Evolutionary conservation across 2,888 invertebrate species (phyloP).

Genomic region (Thelaira solivaga): DNA sequence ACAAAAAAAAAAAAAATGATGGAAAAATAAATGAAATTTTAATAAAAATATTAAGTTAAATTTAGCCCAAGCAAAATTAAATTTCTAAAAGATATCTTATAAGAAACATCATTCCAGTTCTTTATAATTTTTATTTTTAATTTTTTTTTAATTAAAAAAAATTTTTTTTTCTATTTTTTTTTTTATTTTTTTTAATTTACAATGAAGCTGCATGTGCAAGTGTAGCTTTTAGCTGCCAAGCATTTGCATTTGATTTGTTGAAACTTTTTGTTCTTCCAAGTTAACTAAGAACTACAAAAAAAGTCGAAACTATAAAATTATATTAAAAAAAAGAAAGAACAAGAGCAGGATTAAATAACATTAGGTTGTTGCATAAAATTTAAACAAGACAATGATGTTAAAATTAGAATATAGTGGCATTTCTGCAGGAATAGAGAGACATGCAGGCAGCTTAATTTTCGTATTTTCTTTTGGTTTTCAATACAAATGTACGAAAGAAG

Average conservation of each 20-base stretch:
- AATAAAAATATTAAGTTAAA: no score
- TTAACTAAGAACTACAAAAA: conserved; percentile 33
- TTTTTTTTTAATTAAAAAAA: no score
- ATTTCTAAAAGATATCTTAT: no score
- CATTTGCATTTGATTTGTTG: conserved; percentile 13
- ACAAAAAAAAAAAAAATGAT: background rate
- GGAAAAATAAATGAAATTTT: conserved; percentile 19
- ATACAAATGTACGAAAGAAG: no score
- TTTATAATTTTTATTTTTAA: no score
- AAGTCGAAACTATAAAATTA: background rate
- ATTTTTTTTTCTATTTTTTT: background rate
- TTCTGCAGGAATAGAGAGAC: no score
- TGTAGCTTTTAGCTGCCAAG: conserved; percentile 29
- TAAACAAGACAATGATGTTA: conserved; percentile 48
- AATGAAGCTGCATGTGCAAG: background rate
- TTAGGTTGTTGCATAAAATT: conserved; percentile 47
- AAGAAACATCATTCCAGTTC: no score
- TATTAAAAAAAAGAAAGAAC: background rate
- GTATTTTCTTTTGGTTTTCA: no score
- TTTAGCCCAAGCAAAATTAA: no score
- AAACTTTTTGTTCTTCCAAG: conserved; percentile 43
- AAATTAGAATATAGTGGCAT: conserved; percentile 39
- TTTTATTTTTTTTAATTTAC: background rate
- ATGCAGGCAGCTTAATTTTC: no score
- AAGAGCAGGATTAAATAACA: conserved; percentile 9